Conservation (phyloP, 2,113 vertebrate species). For the Dicrurus megarhynchus region DNA sequence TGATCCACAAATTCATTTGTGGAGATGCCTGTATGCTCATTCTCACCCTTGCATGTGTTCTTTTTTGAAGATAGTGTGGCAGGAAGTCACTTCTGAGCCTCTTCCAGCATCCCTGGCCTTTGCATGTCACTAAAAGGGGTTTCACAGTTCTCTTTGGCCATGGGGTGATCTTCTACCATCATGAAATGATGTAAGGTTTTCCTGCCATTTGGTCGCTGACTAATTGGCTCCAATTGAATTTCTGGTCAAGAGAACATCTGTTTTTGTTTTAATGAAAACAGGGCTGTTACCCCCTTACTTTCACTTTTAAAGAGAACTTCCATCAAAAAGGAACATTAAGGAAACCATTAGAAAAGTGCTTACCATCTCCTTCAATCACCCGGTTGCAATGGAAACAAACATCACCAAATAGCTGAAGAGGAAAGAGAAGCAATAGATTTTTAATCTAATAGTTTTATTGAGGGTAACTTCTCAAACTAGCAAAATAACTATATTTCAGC, state of each 20-base stretch:
- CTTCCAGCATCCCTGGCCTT: not conserved
- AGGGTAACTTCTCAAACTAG: not conserved
- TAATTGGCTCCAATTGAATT: not conserved
- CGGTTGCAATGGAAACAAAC: slow-evolving; percentile 98
- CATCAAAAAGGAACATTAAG: not conserved
- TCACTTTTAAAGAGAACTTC: not conserved
- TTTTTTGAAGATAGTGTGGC: not conserved
- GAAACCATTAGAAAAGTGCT: slow-evolving; percentile 45
- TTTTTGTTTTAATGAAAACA: not conserved
- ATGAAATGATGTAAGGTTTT: not conserved
- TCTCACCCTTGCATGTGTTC: not conserved
- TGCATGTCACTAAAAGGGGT: not conserved
- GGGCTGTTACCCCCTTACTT: not conserved
- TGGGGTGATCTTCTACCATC: not conserved
- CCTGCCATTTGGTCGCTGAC: not conserved
- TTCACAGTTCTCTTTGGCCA: not conserved
- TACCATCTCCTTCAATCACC: slow-evolving; percentile 98
- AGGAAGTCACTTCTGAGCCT: not conserved
- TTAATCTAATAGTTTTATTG: not conserved
- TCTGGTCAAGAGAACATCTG: not conserved
- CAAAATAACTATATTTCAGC: not conserved
- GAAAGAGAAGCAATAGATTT: not conserved
- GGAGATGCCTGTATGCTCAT: not conserved
- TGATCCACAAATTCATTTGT: not conserved
- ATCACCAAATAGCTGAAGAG: slow-evolving; percentile 90